Base-by-base conservation (phyloP, 2,888 invertebrate genomes). In the Oscheius sp. region DNA sequence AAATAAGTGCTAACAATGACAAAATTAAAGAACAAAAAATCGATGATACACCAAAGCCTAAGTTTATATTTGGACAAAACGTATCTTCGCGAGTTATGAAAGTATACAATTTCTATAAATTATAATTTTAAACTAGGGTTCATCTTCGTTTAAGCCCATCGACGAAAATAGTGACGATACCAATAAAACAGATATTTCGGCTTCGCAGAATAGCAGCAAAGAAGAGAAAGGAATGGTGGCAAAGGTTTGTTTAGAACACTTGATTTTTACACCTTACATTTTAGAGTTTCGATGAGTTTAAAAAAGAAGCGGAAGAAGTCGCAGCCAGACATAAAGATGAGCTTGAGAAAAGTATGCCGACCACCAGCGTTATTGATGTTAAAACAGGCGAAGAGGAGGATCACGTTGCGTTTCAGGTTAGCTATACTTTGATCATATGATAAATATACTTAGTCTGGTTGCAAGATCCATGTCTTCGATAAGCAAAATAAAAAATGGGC, bases 381-480 rank as follows among this genome's bases (percentile, higher is more conserved):
- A 79, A 72, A 9, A 83, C 83, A 38, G 83, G 83, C 28, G 83
- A 83, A 57, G 83, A 83, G 67, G 72, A 70, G 28, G 83, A 83
- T 54, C 61, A 66, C 2, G 80, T 73, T 44, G 65, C 83, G 12
- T 72, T 77, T 51, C 73, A 80, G 67, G 83, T 81, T 26, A 28
- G 47, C 33, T 38, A 44, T 41, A 2, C 9, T 24, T 5, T 57
- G 57, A 17, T 32, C 30, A 17, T 5, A 30, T 30, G 17, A 28
- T 2, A 28, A 17, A 17, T 8, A 17, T 20, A 22, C 78, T 70
- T 56, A 84, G 83, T 77, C 78, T 22, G 72, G 78, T 12, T 81
- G 84, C 63, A 85, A 85, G 59, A 74, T 84, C 26, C 80, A 78
- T 73, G 72, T 75, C 5, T 84, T 77, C 72, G 83, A 84, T 68